These are phyloP conservation scores for Lemur catta DNA, from an alignment of 2,797 vertebrate genomes.

Conservation along the genomic window DNA sequence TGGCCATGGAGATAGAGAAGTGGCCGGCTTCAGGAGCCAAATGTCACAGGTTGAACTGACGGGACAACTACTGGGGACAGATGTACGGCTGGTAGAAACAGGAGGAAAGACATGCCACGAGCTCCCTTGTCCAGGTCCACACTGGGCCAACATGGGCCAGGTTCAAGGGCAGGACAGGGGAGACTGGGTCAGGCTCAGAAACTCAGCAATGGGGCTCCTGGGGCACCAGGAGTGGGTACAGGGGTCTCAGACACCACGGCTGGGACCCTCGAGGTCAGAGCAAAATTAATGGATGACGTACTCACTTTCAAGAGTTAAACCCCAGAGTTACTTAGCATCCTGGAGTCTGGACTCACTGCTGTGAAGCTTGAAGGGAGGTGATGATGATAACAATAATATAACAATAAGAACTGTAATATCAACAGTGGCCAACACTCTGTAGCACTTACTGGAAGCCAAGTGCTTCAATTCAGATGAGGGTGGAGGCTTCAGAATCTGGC, in stretches of 20 bases:
- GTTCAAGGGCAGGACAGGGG: neutral
- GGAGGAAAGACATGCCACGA: rapidly evolving
- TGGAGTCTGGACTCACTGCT: neutral
- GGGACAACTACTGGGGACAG: neutral
- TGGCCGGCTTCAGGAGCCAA: rapidly evolving
- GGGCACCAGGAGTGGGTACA: neutral
- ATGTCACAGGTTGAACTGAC: neutral
- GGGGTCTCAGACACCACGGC: neutral
- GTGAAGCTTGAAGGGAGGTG: neutral
- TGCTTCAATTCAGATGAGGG: neutral
- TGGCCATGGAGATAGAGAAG: neutral
- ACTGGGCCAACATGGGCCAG: too few species aligned
- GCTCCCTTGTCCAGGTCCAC: neutral
- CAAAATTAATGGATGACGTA: neutral
- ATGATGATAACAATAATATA: too few species aligned
- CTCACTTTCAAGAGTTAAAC: neutral
- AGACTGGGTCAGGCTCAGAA: neutral
- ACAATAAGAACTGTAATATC: too few species aligned
- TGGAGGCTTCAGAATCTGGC: neutral
- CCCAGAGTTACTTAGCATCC: neutral
- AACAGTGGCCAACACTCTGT: neutral
- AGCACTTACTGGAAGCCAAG: neutral
- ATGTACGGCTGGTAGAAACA: neutral
- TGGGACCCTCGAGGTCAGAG: neutral
- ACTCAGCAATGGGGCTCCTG: neutral